Base-by-base conservation (phyloP, 2,113 vertebrate species). In the Meriones unguiculatus region DNA sequence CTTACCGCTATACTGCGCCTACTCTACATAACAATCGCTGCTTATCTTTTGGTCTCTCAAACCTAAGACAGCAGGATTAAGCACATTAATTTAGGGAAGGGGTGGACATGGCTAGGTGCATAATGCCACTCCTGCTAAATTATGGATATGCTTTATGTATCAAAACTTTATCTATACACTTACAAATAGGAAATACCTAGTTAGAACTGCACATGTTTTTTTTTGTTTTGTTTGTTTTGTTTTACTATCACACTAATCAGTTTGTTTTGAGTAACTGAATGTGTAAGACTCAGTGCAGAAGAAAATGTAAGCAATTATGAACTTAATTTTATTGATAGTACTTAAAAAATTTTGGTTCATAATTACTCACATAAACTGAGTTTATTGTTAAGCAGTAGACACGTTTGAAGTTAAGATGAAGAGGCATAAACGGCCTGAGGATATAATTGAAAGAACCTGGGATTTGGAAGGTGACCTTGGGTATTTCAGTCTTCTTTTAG, bases 241-340 rank as follows among this genome's bases (percentile, higher is more conserved):
- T 88, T 96, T 73, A 46, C 64, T 64, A 46, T 77, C 76, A 90
- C 92, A 87, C 85, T 86, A 73, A 80, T 92, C 52, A 86, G 91
- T 96, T 94, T 89, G 25, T 14, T 77, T 87, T 92, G 92, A 95
- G 81, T 73, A 94, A 52, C 84, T 92, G n/a, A 73, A 52, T 24
- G 9, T 5, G 32, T 70, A 91, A 82, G 54, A 72, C 72, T 89
- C 57, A 84, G 28, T 50, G 65, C 38, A 17, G 41, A 70, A 89
- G 59, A 87, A 93, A 96, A 38, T 35, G 95, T 73, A 93, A 77
- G 25, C 35, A 86, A 87, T 90, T 95, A 82, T 82, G 38, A 95
- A 69, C 24, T 96, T 91, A 94, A 86, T 95, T 93, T 86, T 96
- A 75, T 86, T 94, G 22, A 81, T 77, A 90, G 72, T 54, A 77